Evolutionary conservation across 2,888 invertebrate species (phyloP).

Genomic region (Pyralis farinalis): DNA sequence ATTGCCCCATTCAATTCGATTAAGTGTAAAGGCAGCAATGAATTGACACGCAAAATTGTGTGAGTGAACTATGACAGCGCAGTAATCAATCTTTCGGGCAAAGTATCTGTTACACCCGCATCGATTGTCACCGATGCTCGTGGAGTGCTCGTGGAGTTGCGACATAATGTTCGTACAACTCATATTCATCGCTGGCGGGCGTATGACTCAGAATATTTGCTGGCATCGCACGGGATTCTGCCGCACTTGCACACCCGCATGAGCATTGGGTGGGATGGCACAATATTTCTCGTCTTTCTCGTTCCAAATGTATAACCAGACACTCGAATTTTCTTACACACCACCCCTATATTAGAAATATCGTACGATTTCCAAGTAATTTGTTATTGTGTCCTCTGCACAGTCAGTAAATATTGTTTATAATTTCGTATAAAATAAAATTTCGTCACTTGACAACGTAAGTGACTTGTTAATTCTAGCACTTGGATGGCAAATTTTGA

Average conservation of each 20-base stretch:
- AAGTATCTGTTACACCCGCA: conserved; percentile 46
- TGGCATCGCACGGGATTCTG: background rate
- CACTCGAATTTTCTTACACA: too few species aligned
- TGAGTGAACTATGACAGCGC: conserved; percentile 33
- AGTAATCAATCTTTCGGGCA: conserved; percentile 26
- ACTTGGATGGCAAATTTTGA: too few species aligned
- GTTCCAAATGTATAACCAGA: too few species aligned
- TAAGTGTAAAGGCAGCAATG: conserved; percentile 12
- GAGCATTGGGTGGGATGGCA: conserved; percentile 2
- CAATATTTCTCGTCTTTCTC: too few species aligned
- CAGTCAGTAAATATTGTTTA: too few species aligned
- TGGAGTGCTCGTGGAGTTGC: conserved; percentile 40
- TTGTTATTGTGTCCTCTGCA: too few species aligned
- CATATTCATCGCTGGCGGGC: conserved; percentile 45
- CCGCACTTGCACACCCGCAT: background rate
- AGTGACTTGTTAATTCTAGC: too few species aligned
- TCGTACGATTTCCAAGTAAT: too few species aligned
- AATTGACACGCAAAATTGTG: conserved; percentile 23
- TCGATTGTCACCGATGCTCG: conserved; percentile 47
- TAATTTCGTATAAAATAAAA: too few species aligned
- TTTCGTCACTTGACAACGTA: too few species aligned
- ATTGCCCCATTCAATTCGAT: conserved; percentile 3
- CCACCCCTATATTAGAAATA: too few species aligned
- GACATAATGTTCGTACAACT: conserved; percentile 50
- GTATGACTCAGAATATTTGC: conserved; percentile 33